Evolutionary conservation across 1,140 invertebrate genomes (phyloP), one percentile per base, ranked within the genome.

Genomic region (Steinernema khuongi): DNA sequence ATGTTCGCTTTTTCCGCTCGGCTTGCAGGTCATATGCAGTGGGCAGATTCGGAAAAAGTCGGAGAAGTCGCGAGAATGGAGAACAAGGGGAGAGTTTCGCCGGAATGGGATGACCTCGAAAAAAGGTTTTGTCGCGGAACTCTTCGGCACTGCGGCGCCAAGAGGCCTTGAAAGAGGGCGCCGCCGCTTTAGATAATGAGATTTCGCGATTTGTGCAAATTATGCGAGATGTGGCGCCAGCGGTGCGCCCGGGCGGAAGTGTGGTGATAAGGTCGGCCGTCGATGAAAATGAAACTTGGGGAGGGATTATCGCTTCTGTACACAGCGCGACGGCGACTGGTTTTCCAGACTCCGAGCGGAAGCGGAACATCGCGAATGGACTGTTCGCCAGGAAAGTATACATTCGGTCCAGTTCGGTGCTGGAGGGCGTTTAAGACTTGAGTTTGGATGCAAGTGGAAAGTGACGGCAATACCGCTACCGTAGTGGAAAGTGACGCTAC

Each of bases 201-300:
- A 60, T 60, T 60, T 60, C 50, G 50, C 50, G 50, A 60, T 60
- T 60, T 41, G n/a, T 41, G 7, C 7, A 41, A 41, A 41, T 41
- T 41, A 41, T 11, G 36, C 7, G 36, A 7, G 36, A n/a, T n/a
- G 36, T 11, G 36, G 36, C 7, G n/a, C 36, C n/a, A 7, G 36
- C 36, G 36, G n/a, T n/a, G 36, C n/a, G n/a, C 7, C 7, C 36
- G 7, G 36, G 7, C 7, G 36, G 36, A 41, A 7, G 36, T n/a
- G 36, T 41, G 36, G 7, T n/a, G n/a, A 41, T 41, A 7, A 41
- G 7, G 7, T 41, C n/a, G n/a, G 36, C 7, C 7, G 7, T 41
- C n/a, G 36, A 7, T 41, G n/a, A n/a, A n/a, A n/a, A n/a, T n/a
- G n/a, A 41, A 41, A 41, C 7, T 41, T 41, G 7, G 36, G n/a